Evolutionary conservation across 2,888 invertebrate species (phyloP), one percentile per base, ranked within the genome.

Genomic region (Achlya flavicornis): DNA sequence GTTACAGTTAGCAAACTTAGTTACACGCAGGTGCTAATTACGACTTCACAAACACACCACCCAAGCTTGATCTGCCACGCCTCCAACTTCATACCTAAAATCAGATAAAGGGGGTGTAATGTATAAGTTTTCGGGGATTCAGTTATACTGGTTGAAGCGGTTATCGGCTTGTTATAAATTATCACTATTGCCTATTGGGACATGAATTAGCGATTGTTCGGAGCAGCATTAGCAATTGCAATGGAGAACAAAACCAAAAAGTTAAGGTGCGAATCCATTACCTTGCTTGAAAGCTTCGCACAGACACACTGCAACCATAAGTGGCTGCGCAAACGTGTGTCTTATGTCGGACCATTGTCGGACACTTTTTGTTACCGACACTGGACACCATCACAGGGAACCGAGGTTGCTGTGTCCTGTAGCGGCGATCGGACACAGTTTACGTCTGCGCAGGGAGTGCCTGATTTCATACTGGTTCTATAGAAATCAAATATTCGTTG

Each of bases 1-100:
- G 82, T 89, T 85, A 78, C 74, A 73, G 76, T 75, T 74, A 11
- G 41, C 81, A 78, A 89, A 88, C 85, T 87, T 87, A 71, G 76
- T 75, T 74, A 77, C 82, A 80, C 85, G 77, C 89, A 89, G 90
- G 90, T 89, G 90, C 85, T 84, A 86, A 90, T 88, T 86, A 89
- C 81, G 83, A 85, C 85, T 86, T 82, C 69, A 75, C 71, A 70
- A 73, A 66, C 71, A 69, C 70, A 69, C 86, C 80, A 79, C 43
- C 69, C 35, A 61, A 67, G 67, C 72, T 70, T 76, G 85, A 76
- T 57, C 84, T 65, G 8, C 66, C 63, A 14, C 64, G 41, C 66
- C 72, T 63, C 72, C 64, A 57, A 46, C 59, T 61, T 63, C 33
- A 48, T 53, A 19, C 12, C 19, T 41, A 41, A 43, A 26, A 43